Evolutionary conservation across 1,140 invertebrate genomes (phyloP), one percentile per base, ranked within the genome.

Genomic region (Carcinoscorpius rotundicauda): DNA sequence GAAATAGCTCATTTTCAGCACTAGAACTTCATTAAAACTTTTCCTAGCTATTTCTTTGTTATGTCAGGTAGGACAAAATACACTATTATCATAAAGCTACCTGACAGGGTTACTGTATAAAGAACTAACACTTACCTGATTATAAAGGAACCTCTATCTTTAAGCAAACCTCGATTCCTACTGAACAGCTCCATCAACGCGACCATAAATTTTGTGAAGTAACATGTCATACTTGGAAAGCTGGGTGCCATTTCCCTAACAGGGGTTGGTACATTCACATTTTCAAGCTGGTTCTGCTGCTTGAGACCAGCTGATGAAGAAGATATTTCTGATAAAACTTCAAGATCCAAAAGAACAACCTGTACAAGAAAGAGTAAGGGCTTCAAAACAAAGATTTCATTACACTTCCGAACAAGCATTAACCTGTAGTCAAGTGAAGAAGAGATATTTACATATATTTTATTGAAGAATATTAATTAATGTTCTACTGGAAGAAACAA

Each of bases 71-170:
- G 29, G 29, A 29, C 29, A 29, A 29, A 29, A 29, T 29, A 29
- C 29, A 29, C 29, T 29, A 29, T 29, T 29, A 29, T 29, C 29
- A 29, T 29, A 29, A 29, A 29, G 29, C 29, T 29, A 29, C 29
- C 29, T 29, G 29, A 29, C 29, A 29, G 2, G 1, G 11, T 10
- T 10, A n/a, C 56, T 51, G 11, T 59, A 52, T 55, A 52, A 62
- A 29, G 5, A 48, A 29, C 64, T 55, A 58, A 52, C 6, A 66
- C 68, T 75, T 77, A 91, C 91, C 93, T 86, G 62, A 98, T 93
- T 66, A 99, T 97, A 73, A 97, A 94, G 64, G 91, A 86, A 10
- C 94, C 94, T 73, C 93, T 81, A 68, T 94, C 92, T 73, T 96
- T 90, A 61, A 98, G 77, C n/a, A 98, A 79, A 60, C 84, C 82